Conservation (phyloP, 2,888 invertebrate genomes). For the Drosophila neotestacea region DNA sequence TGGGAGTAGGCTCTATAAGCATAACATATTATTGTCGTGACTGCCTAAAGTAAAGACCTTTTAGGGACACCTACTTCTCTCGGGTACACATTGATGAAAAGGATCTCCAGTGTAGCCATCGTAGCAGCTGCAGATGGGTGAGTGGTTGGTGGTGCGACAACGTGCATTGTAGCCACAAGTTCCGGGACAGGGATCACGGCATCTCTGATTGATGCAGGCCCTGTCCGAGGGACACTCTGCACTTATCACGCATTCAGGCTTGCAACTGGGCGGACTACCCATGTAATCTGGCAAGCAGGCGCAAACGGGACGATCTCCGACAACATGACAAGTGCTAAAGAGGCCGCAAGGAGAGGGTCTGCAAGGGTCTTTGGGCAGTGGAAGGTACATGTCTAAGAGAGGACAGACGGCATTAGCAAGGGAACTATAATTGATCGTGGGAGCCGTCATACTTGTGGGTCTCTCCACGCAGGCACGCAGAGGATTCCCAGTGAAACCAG, state of each 20-base stretch:
- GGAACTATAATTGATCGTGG: neutral
- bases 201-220: conserved; percentile 91
- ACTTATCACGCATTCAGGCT: conserved; percentile 91
- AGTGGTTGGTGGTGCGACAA: conserved; percentile 91
- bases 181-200: conserved; percentile 90
- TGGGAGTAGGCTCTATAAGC: conserved; percentile 71
- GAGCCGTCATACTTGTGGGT: conserved; percentile 82
- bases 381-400: conserved; percentile 79
- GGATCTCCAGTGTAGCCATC: conserved; percentile 90
- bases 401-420: neutral
- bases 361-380: conserved; percentile 85
- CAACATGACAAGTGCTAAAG: conserved; percentile 86
- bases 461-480: conserved; percentile 89
- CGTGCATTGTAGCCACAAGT: conserved; percentile 91
- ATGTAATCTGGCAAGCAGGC: conserved; percentile 89
- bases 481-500: conserved; percentile 92
- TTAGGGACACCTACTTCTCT: conserved; percentile 81
- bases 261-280: conserved; percentile 91
- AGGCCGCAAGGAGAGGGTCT: conserved; percentile 86
- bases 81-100: conserved; percentile 89
- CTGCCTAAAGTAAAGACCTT: neutral
- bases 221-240: conserved; percentile 90
- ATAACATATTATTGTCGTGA: conserved; percentile 9
- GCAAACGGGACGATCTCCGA: conserved; percentile 90
- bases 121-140: conserved; percentile 91